phyloP scores from a whole-genome alignment of 1,140 invertebrate species.

The Caenorhabditis latens region DNA sequence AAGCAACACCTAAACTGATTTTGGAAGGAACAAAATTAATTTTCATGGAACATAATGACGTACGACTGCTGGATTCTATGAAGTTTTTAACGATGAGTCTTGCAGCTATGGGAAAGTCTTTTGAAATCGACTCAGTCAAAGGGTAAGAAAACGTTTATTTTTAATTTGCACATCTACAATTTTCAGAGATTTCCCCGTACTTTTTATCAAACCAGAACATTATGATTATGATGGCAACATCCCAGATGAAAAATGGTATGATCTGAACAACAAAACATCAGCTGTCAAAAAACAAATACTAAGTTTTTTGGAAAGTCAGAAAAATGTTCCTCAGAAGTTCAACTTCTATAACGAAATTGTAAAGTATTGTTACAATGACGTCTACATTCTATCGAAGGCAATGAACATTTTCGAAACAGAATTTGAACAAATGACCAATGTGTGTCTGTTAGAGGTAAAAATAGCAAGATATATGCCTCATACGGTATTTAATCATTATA shows the following conservation, averaged over 20 bases:
- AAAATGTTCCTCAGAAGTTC: too few relatives aligned
- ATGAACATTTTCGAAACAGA: neutral
- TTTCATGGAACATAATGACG: neutral
- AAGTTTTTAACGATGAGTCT: neutral
- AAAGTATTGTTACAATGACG: neutral
- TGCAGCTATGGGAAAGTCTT: neutral
- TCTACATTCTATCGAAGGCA: neutral
- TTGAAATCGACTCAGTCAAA: neutral
- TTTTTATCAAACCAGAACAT: constrained; percentile 4
- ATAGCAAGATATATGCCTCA: too few relatives aligned
- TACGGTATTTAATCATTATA: neutral
- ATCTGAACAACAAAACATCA: neutral
- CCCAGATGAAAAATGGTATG: neutral
- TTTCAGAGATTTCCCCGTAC: neutral
- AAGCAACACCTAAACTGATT: neutral
- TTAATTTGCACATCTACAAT: too few relatives aligned
- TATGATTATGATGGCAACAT: neutral
- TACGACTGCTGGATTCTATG: neutral
- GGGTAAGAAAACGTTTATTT: too few relatives aligned
- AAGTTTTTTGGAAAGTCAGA: neutral
- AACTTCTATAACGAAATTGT: too few relatives aligned
- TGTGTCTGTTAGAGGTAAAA: neutral
- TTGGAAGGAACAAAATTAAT: neutral
- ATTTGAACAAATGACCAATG: neutral
- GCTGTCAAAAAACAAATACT: neutral